Evolutionary conservation across 1,140 invertebrate genomes (phyloP), one percentile per base, ranked within the genome.

Genomic region (Drosophila sechellia): DNA sequence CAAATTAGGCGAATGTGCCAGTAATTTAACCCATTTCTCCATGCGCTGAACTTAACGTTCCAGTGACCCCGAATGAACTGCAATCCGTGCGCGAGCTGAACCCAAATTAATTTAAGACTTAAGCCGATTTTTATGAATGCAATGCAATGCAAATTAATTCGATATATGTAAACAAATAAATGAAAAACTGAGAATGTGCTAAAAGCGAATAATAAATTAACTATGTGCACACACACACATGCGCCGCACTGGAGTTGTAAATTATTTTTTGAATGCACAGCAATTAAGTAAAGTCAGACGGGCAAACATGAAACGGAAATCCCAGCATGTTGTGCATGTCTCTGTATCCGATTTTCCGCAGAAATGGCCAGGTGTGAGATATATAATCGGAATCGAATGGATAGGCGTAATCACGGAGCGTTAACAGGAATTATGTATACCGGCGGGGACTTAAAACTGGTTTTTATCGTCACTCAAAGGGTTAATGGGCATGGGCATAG

Each of bases 151-250:
- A 63, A 81, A 81, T 81, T 76, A 81, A 73, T 63, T 22, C 60
- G 57, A 39, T 61, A 74, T 59, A 40, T 55, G 55, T 31, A 54
- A 60, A 27, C 45, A 75, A 64, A 75, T 27, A 27, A 40, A 42
- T 34, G 35, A 15, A 52, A 37, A 68, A 50, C 49, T 35, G 65
- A 45, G 61, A 75, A 75, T 74, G 59, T 61, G 56, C 84, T 75
- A 75, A 83, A 79, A 55, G 56, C 64, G 56, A 57, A 84, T 63
- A 79, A 77, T 79, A 71, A 84, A 84, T 83, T 76, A 78, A 78
- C 50, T 81, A 63, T 46, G 52, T 76, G 69, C 49, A 81, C 64
- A 58, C 49, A 58, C 49, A 60, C 39, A 52, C 4, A 43, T 20
- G 42, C 39, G 42, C 35, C 27, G 15, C 35, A 6, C 17, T 64